Conservation (phyloP, 1,140 invertebrate genomes). For the Teleopsis dalmanni region DNA sequence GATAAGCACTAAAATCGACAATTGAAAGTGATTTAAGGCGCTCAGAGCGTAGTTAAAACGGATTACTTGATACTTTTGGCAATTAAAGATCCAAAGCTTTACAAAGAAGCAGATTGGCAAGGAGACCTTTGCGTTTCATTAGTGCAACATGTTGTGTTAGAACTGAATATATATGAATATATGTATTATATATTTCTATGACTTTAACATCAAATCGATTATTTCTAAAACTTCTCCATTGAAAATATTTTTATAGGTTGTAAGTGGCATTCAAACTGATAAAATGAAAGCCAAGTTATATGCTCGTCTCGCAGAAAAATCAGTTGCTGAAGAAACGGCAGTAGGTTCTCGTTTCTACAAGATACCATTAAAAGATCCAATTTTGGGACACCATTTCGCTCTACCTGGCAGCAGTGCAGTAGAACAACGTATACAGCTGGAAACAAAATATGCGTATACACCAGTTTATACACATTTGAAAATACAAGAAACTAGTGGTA, state of each 20-base stretch:
- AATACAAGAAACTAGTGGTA: constrained; percentile 44
- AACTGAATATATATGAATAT: too few species aligned
- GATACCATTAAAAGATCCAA: constrained; percentile 40
- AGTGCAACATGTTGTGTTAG: too few species aligned
- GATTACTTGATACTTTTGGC: too few species aligned
- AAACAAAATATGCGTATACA: constrained; percentile 50
- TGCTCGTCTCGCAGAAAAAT: neutral
- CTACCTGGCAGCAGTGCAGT: constrained; percentile 39
- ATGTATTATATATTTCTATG: too few species aligned
- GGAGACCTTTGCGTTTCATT: too few species aligned
- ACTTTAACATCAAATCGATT: too few species aligned
- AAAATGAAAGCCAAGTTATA: neutral
- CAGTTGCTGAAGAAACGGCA: neutral
- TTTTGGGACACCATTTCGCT: constrained; percentile 46
- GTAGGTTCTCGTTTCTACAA: constrained; percentile 36
- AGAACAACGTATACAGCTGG: constrained; percentile 42
- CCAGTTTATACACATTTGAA: constrained; percentile 52
- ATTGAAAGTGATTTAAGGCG: too few species aligned
- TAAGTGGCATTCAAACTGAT: constrained; percentile 8
- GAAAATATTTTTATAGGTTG: constrained; percentile 9
- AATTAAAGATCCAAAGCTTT: too few species aligned
- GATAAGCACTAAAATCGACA: too few species aligned
- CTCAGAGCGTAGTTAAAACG: too few species aligned
- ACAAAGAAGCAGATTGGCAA: too few species aligned
- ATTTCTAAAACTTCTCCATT: too few species aligned